phyloP scores from a whole-genome alignment of 2,797 vertebrate species.

The Scolopax rusticola region DNA sequence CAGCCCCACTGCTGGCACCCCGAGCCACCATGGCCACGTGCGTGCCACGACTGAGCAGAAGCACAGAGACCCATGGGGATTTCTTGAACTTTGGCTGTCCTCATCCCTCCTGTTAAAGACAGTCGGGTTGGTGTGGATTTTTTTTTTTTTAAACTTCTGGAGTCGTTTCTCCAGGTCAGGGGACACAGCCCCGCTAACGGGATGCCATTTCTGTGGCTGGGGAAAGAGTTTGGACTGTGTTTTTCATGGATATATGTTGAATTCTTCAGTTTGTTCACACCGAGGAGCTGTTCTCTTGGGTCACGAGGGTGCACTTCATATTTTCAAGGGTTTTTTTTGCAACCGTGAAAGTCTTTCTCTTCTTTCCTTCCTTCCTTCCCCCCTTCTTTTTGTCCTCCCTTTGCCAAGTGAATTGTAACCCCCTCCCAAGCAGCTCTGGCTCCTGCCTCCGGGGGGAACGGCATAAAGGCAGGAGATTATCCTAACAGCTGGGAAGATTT shows the following conservation, averaged over 20 bases:
- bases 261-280: background rate
- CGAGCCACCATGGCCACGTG: background rate
- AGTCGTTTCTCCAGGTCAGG: background rate
- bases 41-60: background rate
- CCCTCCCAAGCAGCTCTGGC: background rate
- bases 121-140: background rate
- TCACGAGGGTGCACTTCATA: background rate
- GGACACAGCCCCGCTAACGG: background rate
- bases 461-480: background rate
- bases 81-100: conserved; percentile 5
- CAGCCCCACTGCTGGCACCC: background rate
- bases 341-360: background rate
- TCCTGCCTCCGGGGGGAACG: background rate
- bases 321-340: background rate
- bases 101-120: background rate
- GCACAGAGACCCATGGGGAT: background rate
- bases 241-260: background rate
- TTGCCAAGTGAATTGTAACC: background rate
- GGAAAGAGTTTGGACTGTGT: background rate
- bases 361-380: background rate
- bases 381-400: background rate
- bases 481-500: conserved; percentile 15
- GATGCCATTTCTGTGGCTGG: background rate
- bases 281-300: background rate
- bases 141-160: background rate